These are phyloP conservation scores for Slavum lentiscoides DNA, from an alignment of 2,888 invertebrate species.

Conservation along the genomic window DNA sequence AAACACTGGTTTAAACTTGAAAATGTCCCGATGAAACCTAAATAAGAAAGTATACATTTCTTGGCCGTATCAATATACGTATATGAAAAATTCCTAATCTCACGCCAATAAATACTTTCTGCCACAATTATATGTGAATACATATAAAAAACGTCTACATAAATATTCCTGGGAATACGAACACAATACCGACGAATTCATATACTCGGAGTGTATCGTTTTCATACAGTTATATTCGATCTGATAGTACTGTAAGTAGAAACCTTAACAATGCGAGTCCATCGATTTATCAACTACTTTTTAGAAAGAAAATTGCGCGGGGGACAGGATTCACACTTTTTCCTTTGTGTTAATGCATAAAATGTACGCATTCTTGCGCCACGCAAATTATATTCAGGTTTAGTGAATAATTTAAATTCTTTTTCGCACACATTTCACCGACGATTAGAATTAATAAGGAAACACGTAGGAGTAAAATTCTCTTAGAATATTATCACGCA, in stretches of 20 bases:
- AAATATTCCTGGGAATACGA: conserved; percentile 12
- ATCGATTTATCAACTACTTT: conserved; percentile 11
- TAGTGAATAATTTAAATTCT: conserved; percentile 14
- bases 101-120: no score
- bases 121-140: background rate
- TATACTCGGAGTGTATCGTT: background rate
- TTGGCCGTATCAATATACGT: no score
- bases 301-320: conserved; percentile 9
- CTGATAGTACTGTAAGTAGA: conserved; percentile 1
- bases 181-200: conserved; percentile 6
- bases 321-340: background rate
- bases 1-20: no score
- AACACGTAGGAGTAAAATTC: conserved; percentile 14
- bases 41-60: no score
- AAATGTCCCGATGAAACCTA: no score
- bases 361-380: background rate
- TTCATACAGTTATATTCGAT: conserved; percentile 16
- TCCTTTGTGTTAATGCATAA: background rate
- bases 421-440: conserved; percentile 9
- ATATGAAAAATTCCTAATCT: no score
- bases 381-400: background rate
- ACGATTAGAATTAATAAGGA: conserved; percentile 5
- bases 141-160: background rate
- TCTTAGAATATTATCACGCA: background rate
- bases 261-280: conserved; percentile 25